A percentile compares a stretch with the other conserved stretches of the same genome.
Evolutionary conservation across 2,888 invertebrate species (phyloP).

Genomic region (Bimastos eiseni): DNA sequence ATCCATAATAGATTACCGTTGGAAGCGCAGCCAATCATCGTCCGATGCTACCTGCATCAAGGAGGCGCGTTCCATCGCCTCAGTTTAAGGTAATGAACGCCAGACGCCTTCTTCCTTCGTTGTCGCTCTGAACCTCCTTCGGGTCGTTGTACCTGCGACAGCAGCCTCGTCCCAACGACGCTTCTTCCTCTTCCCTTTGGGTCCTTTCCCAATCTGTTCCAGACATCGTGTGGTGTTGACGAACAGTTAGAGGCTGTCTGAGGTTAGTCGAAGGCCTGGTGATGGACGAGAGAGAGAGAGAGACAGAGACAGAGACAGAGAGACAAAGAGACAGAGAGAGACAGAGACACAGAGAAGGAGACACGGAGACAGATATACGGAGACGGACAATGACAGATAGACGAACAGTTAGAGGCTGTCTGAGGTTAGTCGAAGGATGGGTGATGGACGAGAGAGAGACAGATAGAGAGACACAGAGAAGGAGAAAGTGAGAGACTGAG

Average conservation of each 20-base stretch:
- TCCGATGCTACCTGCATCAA: not conserved
- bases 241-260: not conserved
- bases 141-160: not conserved
- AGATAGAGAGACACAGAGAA: not conserved
- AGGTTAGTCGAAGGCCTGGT: not conserved
- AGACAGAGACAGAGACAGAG: not conserved
- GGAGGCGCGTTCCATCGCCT: not conserved
- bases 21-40: not conserved
- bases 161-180: not conserved
- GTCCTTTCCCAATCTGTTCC: not conserved
- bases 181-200: not conserved
- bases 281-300: not conserved
- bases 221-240: not conserved
- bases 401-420: not conserved
- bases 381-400: too few relatives aligned
- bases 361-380: not conserved
- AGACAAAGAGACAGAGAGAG: not conserved
- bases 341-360: not conserved
- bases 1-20: conserved; percentile 3
- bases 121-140: not conserved
- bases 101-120: not conserved
- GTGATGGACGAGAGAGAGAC: not conserved
- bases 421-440: not conserved
- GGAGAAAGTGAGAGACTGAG: not conserved
- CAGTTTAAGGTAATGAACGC: not conserved